These are phyloP conservation scores for Parasteatoda lunata DNA, from an alignment of 2,888 invertebrate species.

Conservation along the genomic window DNA sequence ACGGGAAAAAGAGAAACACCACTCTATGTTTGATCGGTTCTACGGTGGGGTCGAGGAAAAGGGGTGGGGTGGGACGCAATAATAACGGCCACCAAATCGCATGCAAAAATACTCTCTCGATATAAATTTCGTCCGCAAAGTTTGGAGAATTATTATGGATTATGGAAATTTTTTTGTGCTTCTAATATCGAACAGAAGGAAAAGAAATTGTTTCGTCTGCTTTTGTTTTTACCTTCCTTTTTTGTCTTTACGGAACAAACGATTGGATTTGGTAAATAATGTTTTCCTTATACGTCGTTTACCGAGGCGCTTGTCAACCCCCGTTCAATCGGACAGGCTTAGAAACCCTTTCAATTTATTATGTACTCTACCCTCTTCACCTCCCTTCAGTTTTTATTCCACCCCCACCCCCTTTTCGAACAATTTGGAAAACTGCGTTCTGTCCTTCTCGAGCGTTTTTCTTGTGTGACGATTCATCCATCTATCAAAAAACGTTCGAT, in stretches of 20 bases:
- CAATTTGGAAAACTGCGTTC: constrained; percentile 23
- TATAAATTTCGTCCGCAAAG: constrained; percentile 68
- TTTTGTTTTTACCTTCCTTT: constrained; percentile 12
- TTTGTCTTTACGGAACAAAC: constrained; percentile 38
- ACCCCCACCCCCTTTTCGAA: background rate
- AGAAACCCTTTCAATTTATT: constrained; percentile 64
- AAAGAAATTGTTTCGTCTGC: constrained; percentile 62
- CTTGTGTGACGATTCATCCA: constrained; percentile 22
- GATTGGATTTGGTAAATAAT: constrained; percentile 68
- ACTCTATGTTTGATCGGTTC: constrained; percentile 61
- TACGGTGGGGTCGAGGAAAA: background rate
- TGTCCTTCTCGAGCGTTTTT: constrained; percentile 6
- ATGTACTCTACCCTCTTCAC: constrained; percentile 26
- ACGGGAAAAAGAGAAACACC: constrained; percentile 40
- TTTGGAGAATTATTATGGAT: constrained; percentile 68
- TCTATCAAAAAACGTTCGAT: constrained; percentile 53
- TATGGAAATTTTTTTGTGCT: constrained; percentile 65
- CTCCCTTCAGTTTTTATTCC: background rate
- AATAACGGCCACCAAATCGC: constrained; percentile 62
- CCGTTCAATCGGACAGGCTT: background rate
- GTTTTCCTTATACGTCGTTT: constrained; percentile 56
- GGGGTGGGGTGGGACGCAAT: constrained; percentile 35
- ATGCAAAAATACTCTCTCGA: constrained; percentile 63
- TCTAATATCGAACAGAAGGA: constrained; percentile 42
- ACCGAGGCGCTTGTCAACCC: constrained; percentile 49